These are phyloP conservation scores for Caranx melampygus DNA, from an alignment of 2,113 vertebrate species.

Conservation along the genomic window DNA sequence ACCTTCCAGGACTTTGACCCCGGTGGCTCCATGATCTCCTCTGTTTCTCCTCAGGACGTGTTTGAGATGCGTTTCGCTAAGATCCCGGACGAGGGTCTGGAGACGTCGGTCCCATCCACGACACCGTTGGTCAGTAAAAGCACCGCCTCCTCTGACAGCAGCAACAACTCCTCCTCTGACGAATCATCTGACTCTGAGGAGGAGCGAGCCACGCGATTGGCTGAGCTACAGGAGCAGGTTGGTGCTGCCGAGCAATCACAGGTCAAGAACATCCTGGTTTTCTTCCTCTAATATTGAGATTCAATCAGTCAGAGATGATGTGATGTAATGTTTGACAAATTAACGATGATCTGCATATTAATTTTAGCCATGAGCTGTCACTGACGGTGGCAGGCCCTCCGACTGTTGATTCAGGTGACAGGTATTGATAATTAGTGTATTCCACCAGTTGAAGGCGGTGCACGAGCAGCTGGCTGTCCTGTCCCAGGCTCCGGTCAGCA, in stretches of 20 bases:
- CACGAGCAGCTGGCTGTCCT: conserved; percentile 98
- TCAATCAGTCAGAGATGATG: conserved; percentile 31
- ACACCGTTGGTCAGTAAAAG: conserved; percentile 91
- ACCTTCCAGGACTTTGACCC: background rate
- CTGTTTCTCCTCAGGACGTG: conserved; percentile 86
- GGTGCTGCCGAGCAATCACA: conserved; percentile 81
- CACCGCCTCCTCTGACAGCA: conserved; percentile 94
- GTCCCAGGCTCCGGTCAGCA: conserved; percentile 97
- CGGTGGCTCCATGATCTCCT: too few relatives aligned
- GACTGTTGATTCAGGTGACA: background rate
- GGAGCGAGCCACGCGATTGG: conserved; percentile 95
- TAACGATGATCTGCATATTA: background rate
- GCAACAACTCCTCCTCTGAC: conserved; percentile 92
- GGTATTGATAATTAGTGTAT: conserved; percentile 69
- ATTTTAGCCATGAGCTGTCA: background rate
- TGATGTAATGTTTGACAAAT: background rate
- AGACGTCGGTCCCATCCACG: conserved; percentile 84
- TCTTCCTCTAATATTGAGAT: conserved; percentile 56
- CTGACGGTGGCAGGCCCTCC: conserved; percentile 14
- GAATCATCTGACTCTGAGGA: conserved; percentile 97
- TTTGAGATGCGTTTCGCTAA: conserved; percentile 99
- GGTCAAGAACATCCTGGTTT: conserved; percentile 76
- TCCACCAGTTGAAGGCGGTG: conserved; percentile 93
- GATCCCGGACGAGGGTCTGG: conserved; percentile 95
- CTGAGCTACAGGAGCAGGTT: conserved; percentile 99